phyloP scores from a whole-genome alignment of 2,888 invertebrate genomes.

The Incurvaria masculella region DNA sequence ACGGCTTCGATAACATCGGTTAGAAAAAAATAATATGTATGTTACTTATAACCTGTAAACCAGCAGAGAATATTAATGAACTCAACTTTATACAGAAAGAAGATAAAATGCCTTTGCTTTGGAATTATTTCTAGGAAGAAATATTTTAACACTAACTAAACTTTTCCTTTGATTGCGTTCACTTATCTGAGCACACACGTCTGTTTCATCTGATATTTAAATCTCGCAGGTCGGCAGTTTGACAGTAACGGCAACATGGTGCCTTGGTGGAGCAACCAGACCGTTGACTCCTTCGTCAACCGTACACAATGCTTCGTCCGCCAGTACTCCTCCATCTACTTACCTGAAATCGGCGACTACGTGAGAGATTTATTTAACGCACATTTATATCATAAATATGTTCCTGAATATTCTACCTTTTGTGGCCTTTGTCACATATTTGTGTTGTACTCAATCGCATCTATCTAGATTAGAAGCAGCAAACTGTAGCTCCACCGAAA shows the following conservation, averaged over 20 bases:
- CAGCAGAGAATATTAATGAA: neutral
- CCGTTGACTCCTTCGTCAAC: conserved; percentile 70
- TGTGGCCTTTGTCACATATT: neutral
- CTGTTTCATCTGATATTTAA: too few species aligned
- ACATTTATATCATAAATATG: neutral
- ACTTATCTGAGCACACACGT: too few species aligned
- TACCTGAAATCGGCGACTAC: conserved; percentile 60
- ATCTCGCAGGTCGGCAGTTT: conserved; percentile 74
- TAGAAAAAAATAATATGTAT: conserved; percentile 18
- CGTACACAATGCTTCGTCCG: conserved; percentile 80
- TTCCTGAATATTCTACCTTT: neutral
- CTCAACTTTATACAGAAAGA: neutral
- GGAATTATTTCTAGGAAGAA: neutral
- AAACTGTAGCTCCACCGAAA: too few species aligned
- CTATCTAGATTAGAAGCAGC: too few species aligned
- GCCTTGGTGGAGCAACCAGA: conserved; percentile 88
- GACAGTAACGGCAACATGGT: conserved; percentile 81
- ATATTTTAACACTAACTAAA: too few species aligned
- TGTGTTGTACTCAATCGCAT: too few species aligned
- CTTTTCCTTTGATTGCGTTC: too few species aligned
- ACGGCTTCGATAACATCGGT: conserved; percentile 57
- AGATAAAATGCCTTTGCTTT: neutral
- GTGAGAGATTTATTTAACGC: conserved; percentile 36
- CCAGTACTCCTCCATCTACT: conserved; percentile 71
- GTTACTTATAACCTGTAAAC: neutral